These are phyloP conservation scores for Phaetusa simplex DNA, from an alignment of 2,113 vertebrate species.

Conservation along the genomic window DNA sequence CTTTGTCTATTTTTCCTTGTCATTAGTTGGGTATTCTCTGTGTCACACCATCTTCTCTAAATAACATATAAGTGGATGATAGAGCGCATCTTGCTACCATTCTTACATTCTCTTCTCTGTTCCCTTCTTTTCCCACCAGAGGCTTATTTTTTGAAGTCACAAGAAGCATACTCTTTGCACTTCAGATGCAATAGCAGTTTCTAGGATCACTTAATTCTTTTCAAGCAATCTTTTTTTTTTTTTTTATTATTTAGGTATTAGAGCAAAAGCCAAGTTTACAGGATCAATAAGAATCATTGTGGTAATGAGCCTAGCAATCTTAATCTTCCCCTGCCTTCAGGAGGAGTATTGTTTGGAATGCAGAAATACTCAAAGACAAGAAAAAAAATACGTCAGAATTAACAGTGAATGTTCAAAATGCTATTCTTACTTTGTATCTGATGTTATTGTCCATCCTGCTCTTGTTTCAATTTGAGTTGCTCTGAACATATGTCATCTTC, in stretches of 20 bases:
- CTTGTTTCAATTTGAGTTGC: not conserved
- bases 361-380: not conserved
- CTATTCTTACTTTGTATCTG: not conserved
- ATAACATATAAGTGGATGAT: not conserved
- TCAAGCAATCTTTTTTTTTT: not conserved
- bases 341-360: not conserved
- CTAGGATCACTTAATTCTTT: not conserved
- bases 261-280: not conserved
- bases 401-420: not conserved
- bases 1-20: not conserved
- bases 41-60: not conserved
- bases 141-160: not conserved
- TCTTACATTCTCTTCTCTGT: not conserved
- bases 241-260: not conserved
- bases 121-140: not conserved
- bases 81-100: accelerated
- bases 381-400: not conserved
- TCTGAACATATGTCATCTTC: not conserved
- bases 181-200: not conserved
- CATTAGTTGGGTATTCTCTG: not conserved
- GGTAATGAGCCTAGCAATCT: not conserved
- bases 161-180: not conserved
- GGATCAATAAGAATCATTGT: not conserved
- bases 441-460: not conserved
- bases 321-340: not conserved